These are phyloP conservation scores for Oligia latruncula DNA, from an alignment of 2,888 invertebrate species.

Conservation along the genomic window DNA sequence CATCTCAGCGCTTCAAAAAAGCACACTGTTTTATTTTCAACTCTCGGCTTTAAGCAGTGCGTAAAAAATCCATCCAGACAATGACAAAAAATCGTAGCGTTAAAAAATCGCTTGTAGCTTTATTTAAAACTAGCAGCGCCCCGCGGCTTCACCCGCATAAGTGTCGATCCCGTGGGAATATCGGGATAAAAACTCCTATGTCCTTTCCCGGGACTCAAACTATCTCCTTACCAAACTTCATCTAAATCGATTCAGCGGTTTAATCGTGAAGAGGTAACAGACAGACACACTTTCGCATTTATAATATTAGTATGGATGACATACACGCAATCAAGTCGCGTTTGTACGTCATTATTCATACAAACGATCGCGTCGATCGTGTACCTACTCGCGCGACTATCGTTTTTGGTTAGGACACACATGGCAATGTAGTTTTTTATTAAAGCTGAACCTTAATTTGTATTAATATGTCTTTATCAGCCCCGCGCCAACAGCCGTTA, in stretches of 20 bases:
- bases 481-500: slow-evolving; percentile 93
- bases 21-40: background rate
- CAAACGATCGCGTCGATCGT: too few species aligned
- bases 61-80: background rate
- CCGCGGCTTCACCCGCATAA: too few species aligned
- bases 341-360: too few species aligned
- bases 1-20: background rate
- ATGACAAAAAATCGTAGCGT: background rate
- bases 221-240: too few species aligned
- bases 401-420: background rate
- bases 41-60: background rate
- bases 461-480: slow-evolving; percentile 65
- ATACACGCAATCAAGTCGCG: too few species aligned
- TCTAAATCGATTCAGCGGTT: too few species aligned
- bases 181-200: too few species aligned
- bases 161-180: too few species aligned
- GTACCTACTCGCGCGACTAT: background rate
- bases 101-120: background rate
- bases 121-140: background rate
- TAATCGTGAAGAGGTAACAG: too few species aligned
- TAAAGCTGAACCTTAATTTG: background rate
- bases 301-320: too few species aligned
- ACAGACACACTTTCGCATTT: too few species aligned
- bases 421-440: background rate
- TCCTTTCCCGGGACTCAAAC: too few species aligned